A percentile compares a stretch with the other conserved stretches of the same genome.
phyloP scores from a whole-genome alignment of 2,113 vertebrate genomes.

The Amblyopsis rosae region DNA sequence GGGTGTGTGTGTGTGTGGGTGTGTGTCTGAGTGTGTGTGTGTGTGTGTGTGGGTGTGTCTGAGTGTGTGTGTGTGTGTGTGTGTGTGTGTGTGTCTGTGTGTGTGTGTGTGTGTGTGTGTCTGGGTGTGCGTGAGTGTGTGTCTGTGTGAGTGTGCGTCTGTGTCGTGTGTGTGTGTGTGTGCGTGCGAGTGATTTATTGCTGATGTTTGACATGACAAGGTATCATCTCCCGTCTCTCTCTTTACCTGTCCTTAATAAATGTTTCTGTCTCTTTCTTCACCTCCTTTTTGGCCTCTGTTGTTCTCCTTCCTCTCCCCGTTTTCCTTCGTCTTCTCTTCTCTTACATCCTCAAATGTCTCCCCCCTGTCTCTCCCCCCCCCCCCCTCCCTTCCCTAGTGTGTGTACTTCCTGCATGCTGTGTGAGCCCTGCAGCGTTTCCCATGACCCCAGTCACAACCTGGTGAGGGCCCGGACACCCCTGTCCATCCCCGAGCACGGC shows the following conservation, averaged over 20 bases:
- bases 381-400: constrained; percentile 71
- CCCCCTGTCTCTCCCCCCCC: not conserved
- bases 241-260: not conserved
- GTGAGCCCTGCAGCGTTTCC: constrained; percentile 85
- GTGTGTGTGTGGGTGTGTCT: not conserved
- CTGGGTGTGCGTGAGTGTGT: too few relatives aligned
- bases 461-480: constrained; percentile 88
- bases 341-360: not conserved
- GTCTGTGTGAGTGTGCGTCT: not conserved
- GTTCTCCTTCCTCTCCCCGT: not conserved
- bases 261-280: not conserved
- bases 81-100: not conserved
- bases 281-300: not conserved
- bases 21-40: too few relatives aligned
- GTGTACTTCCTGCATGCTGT: constrained; percentile 89
- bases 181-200: not conserved
- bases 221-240: not conserved
- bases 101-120: constrained; percentile 12
- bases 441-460: constrained; percentile 89
- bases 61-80: too few relatives aligned
- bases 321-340: not conserved
- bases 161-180: not conserved
- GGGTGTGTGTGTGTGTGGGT: too few relatives aligned
- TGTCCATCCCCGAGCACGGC: constrained; percentile 77
- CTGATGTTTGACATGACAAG: not conserved